Conservation (phyloP, 2,113 vertebrate genomes). For the Butorides virescens region DNA sequence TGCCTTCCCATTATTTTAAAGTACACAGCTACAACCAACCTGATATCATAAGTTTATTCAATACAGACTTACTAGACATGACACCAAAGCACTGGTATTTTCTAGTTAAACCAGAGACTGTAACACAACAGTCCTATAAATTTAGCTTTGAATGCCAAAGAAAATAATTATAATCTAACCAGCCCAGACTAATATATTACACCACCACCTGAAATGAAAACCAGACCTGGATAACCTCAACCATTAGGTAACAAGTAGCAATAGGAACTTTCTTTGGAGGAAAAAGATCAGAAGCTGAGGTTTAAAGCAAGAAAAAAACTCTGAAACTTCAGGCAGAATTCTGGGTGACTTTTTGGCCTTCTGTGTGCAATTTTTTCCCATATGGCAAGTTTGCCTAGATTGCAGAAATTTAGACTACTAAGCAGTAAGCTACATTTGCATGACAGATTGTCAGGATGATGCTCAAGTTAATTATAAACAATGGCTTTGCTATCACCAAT, state of each 20-base stretch:
- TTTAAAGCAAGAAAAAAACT: background rate
- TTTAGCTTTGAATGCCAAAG: background rate
- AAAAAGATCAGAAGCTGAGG: background rate
- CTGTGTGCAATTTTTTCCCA: accelerated
- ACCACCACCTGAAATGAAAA: background rate
- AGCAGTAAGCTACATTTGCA: background rate
- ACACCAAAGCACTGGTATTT: background rate
- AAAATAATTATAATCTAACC: background rate
- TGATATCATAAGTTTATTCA: background rate
- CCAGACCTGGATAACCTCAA: background rate
- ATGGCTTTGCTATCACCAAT: background rate
- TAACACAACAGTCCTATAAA: background rate
- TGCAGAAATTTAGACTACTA: background rate
- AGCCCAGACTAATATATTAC: background rate
- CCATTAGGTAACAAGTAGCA: background rate
- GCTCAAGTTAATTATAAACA: background rate
- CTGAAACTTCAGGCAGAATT: background rate
- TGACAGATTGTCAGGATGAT: background rate
- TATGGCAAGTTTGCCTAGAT: background rate
- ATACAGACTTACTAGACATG: background rate
- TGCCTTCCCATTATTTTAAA: background rate
- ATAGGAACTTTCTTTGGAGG: background rate
- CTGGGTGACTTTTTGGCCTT: background rate
- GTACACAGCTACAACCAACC: background rate
- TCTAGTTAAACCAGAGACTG: background rate